phyloP scores from a whole-genome alignment of 2,113 vertebrate species.

The Aythya baeri region DNA sequence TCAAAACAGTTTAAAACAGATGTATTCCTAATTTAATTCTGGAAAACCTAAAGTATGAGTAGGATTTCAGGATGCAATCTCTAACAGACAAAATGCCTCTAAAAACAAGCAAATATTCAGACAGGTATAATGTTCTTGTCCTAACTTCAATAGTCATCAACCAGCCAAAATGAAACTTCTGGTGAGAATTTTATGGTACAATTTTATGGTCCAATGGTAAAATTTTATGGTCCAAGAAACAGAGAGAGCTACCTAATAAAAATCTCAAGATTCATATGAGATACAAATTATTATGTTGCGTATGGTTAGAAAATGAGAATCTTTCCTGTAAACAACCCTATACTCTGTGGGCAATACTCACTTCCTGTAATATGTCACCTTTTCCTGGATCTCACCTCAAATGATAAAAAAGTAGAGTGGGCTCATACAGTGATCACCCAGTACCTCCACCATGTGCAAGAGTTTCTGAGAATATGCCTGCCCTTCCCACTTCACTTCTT shows the following conservation, averaged over 20 bases:
- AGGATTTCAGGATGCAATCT: background rate
- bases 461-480: background rate
- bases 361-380: background rate
- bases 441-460: background rate
- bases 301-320: background rate
- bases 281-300: background rate
- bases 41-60: background rate
- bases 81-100: background rate
- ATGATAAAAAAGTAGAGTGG: background rate
- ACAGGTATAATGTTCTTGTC: background rate
- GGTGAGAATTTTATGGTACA: background rate
- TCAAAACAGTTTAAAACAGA: background rate
- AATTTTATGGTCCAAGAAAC: background rate
- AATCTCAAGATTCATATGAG: background rate
- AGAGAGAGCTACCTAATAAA: background rate
- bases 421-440: rapidly evolving
- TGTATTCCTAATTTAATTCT: background rate
- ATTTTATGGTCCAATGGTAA: background rate
- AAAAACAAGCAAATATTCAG: background rate
- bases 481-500: background rate
- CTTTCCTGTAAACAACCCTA: background rate
- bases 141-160: background rate
- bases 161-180: background rate
- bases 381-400: background rate
- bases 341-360: rapidly evolving